Conservation (phyloP, 2,113 vertebrate genomes). For the Mixornis gularis region DNA sequence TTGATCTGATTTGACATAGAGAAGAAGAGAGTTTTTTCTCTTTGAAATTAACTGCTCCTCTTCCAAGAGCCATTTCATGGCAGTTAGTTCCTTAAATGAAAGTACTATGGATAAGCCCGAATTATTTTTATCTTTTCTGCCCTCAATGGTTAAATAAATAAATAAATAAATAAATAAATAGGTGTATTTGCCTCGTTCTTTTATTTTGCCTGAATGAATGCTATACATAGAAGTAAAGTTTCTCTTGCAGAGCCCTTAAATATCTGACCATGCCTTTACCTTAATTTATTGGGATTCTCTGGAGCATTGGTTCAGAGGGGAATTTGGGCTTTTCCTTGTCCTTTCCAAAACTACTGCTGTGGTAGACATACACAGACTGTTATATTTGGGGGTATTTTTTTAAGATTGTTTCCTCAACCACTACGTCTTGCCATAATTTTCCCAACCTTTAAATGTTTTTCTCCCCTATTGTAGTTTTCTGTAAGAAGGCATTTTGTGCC, state of each 20-base stretch:
- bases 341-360: background rate
- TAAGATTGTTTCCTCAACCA: background rate
- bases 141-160: background rate
- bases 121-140: background rate
- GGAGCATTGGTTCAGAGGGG: background rate
- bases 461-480: background rate
- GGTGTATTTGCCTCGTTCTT: background rate
- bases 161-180: background rate
- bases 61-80: background rate
- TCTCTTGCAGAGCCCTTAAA: background rate
- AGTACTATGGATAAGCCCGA: background rate
- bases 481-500: background rate
- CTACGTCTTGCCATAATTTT: background rate
- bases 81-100: background rate
- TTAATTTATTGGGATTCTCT: background rate
- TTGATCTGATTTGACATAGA: background rate
- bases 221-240: background rate
- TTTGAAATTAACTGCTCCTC: background rate
- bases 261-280: background rate
- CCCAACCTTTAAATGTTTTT: background rate
- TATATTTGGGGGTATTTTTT: background rate
- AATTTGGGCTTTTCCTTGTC: background rate
- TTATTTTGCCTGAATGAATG: background rate
- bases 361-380: background rate
- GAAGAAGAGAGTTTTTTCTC: background rate